A percentile compares a stretch with the other conserved stretches of the same genome.
These are phyloP conservation scores for Ictalurus punctatus DNA, from an alignment of 2,113 vertebrate species.

Conservation along the genomic window DNA sequence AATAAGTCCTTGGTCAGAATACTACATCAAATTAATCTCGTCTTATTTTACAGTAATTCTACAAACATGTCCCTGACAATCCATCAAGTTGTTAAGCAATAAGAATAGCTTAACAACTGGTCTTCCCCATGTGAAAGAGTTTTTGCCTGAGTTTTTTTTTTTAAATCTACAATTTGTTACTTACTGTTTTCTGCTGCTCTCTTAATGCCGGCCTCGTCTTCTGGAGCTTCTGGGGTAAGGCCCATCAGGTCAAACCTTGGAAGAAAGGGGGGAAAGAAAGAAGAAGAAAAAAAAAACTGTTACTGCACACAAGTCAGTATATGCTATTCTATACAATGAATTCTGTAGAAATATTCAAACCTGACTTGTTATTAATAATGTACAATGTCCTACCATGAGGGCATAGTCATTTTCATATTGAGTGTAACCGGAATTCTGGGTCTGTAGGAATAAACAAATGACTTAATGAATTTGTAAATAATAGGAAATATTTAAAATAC, in stretches of 20 bases:
- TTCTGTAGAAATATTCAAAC: neutral
- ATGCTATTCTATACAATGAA: neutral
- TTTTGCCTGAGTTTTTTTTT: neutral
- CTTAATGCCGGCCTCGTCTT: constrained; percentile 96
- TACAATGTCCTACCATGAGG: constrained; percentile 85
- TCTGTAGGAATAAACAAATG: constrained; percentile 65
- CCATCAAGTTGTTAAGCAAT: neutral
- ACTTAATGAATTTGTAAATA: neutral
- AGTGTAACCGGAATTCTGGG: constrained; percentile 92
- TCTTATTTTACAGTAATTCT: neutral
- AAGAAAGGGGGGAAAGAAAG: neutral
- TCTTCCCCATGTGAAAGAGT: neutral
- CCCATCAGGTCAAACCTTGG: constrained; percentile 96
- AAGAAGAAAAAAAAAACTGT: neutral
- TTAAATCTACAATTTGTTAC: constrained; percentile 30
- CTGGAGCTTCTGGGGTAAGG: constrained; percentile 84
- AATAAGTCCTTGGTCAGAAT: neutral
- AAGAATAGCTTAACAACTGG: neutral
- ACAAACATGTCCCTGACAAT: neutral
- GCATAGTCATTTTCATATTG: constrained; percentile 92
- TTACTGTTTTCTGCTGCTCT: constrained; percentile 95
- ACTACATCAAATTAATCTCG: neutral
- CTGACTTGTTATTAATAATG: neutral
- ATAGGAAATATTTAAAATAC: neutral
- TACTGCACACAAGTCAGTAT: neutral